These are phyloP conservation scores for Syngnathus rostellatus DNA, from an alignment of 2,797 vertebrate genomes.

Conservation along the genomic window DNA sequence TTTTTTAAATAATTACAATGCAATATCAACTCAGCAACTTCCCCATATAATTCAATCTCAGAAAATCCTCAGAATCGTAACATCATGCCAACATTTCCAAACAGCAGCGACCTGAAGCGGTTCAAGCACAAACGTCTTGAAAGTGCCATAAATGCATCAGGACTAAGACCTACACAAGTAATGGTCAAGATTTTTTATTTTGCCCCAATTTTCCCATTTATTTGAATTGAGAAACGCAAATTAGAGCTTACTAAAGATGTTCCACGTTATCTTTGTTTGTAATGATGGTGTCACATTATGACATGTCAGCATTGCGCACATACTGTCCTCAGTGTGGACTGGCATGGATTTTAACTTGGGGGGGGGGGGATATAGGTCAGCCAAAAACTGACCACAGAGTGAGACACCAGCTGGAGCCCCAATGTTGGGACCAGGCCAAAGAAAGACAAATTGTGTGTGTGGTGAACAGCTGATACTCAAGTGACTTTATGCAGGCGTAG, in stretches of 20 bases:
- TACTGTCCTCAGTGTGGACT: constrained; percentile 59
- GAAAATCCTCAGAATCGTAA: too few relatives aligned
- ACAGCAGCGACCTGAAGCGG: too few relatives aligned
- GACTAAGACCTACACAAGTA: too few relatives aligned
- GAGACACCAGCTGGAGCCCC: constrained; percentile 54
- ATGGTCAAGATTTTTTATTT: too few relatives aligned
- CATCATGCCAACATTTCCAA: too few relatives aligned
- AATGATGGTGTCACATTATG: constrained; percentile 47
- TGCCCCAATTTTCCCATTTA: too few relatives aligned
- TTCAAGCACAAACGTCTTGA: too few relatives aligned
- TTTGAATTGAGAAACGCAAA: background rate
- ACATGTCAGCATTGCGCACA: constrained; percentile 55
- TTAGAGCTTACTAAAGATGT: background rate
- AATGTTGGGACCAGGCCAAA: constrained; percentile 28
- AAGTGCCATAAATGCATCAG: too few relatives aligned
- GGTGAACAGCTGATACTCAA: constrained; percentile 11
- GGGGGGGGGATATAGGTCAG: constrained; percentile 52
- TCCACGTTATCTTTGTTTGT: constrained; percentile 15
- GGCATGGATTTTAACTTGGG: constrained; percentile 39
- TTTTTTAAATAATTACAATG: too few relatives aligned
- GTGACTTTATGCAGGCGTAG: background rate
- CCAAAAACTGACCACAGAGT: constrained; percentile 55
- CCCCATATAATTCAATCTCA: too few relatives aligned
- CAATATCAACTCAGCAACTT: too few relatives aligned
- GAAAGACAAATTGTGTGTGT: constrained; percentile 22